Conservation (phyloP, 2,797 vertebrate genomes). For the Eutrigla gurnardus region DNA sequence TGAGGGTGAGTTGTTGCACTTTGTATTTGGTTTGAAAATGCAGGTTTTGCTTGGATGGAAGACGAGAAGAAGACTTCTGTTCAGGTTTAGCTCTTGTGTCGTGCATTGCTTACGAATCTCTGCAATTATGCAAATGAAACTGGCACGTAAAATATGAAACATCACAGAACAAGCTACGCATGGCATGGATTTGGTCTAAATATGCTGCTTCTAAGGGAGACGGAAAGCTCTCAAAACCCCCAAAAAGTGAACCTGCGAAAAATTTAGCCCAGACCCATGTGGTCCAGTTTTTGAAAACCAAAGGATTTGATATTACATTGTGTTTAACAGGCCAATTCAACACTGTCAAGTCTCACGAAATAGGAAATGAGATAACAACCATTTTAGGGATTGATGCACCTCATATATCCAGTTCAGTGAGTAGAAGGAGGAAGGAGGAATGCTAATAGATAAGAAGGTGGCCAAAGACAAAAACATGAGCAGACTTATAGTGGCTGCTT, state of each 20-base stretch:
- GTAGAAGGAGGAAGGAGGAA: not conserved
- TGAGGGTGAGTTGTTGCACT: not conserved
- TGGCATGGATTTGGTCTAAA: not conserved
- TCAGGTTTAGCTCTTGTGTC: not conserved
- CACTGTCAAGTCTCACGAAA: not conserved
- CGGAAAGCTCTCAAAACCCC: conserved; percentile 9
- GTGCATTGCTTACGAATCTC: not conserved
- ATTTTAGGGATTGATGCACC: not conserved
- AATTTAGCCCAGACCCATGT: not conserved
- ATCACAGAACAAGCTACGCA: not conserved
- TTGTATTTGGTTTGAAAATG: not conserved
- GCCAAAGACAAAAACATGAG: not conserved
- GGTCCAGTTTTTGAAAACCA: not conserved
- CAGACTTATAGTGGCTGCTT: not conserved
- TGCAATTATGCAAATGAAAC: not conserved
- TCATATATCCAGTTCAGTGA: conserved; percentile 25
- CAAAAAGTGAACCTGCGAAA: not conserved
- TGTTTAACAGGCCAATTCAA: not conserved
- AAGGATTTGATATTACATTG: not conserved
- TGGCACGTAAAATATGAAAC: no score
- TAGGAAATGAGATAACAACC: not conserved
- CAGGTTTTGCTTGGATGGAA: not conserved
- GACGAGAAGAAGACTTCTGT: not conserved
- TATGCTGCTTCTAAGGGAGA: not conserved
- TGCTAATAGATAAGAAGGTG: not conserved